A percentile compares a stretch with the other conserved stretches of the same genome.
These are phyloP conservation scores for Drosophila tristis DNA, from an alignment of 1,140 invertebrate genomes.

Conservation along the genomic window DNA sequence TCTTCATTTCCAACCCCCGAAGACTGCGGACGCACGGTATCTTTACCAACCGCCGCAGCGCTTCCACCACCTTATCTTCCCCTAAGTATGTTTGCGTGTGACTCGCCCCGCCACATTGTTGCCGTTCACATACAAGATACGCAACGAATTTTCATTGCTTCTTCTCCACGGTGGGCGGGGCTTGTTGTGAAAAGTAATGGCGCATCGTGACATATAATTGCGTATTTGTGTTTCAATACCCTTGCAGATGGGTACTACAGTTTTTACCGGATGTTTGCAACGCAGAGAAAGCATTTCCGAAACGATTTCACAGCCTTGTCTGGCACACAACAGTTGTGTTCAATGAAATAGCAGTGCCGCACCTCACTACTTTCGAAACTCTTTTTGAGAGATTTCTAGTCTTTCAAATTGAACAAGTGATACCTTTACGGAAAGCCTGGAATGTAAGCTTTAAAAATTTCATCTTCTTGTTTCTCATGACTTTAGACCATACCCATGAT, in stretches of 20 bases:
- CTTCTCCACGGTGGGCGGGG: slow-evolving; percentile 45
- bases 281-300: too few relatives aligned
- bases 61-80: slow-evolving; percentile 23
- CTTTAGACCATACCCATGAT: too few relatives aligned
- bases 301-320: too few relatives aligned
- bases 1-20: slow-evolving; percentile 7
- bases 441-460: too few relatives aligned
- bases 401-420: too few relatives aligned
- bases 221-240: not conserved
- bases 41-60: slow-evolving; percentile 25
- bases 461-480: too few relatives aligned
- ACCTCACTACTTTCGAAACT: too few relatives aligned
- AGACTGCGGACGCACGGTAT: not conserved
- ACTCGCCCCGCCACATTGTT: slow-evolving; percentile 55
- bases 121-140: slow-evolving; percentile 52
- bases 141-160: slow-evolving; percentile 10
- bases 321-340: too few relatives aligned
- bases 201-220: slow-evolving; percentile 35
- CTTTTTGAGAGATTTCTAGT: too few relatives aligned
- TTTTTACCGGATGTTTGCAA: not conserved
- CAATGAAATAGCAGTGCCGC: too few relatives aligned
- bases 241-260: not conserved
- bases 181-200: slow-evolving; percentile 26
- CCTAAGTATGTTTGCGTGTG: slow-evolving; percentile 1
- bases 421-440: too few relatives aligned